Base-by-base conservation (phyloP, 2,797 vertebrate genomes). In the Stomatorhinus walkeri region DNA sequence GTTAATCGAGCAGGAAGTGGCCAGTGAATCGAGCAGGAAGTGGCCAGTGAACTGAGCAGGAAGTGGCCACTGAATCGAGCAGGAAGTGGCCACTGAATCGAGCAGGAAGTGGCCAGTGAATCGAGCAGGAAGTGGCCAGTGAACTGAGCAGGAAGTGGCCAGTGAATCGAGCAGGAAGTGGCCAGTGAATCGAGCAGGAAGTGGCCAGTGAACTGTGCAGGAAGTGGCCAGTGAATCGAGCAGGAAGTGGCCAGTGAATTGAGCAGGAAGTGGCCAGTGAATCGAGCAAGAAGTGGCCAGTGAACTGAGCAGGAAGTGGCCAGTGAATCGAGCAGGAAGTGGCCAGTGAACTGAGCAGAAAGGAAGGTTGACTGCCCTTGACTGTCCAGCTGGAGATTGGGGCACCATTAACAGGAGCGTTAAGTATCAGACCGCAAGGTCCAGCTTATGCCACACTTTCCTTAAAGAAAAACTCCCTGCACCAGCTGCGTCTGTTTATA, bases 401-500 rank as follows among this genome's bases (percentile, higher is more conserved):
- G 28, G 28, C 52, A 32, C 51, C 32, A 51, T 59, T 56, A 79
- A 40, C 24, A 19, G 24, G 85, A 36, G 28, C 2, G 28, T 54
- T 28, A 87, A 51, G 28, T 32, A 54, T 51, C 28, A 16, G 84
- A 54, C 7, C 36, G 28, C 19, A 9, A 14, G 85, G 52, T 87
- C 52, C 52, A 40, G 85, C 85, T 59, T 32, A 87, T 36, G 32
- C 2, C 85, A 52, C 51, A n/a, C 2, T 59, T 19, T 87, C 85
- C 85, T 87, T 87, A 87, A 87, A 87, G 24, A 40, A 54, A 59
- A 22, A 40, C 16, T 87, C 85, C 32, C 49, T 46, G 24, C 51
- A 86, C 48, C 84, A 86, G 84, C 49, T 86, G 84, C 48, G 52
- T 43, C 85, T 59, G 51, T 85, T 87, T 87, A 36, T 56, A 54